phyloP scores from a whole-genome alignment of 2,113 vertebrate genomes.

The Pollimyrus isidori region DNA sequence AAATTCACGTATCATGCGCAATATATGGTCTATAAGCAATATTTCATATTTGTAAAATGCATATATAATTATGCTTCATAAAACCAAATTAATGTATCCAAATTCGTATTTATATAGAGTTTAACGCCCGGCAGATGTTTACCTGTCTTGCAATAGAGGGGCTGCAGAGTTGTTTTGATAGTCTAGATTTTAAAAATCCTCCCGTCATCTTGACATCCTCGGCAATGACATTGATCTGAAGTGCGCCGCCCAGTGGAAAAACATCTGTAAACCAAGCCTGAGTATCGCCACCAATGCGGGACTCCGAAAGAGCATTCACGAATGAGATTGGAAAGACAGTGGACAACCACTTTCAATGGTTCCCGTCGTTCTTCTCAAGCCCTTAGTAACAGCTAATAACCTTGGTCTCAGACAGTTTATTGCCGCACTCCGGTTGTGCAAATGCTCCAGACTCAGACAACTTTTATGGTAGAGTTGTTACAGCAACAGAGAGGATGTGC shows the following conservation, averaged over 20 bases:
- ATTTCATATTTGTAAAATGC: background rate
- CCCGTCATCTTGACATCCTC: constrained; percentile 54
- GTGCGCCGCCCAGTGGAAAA: constrained; percentile 85
- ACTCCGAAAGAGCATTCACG: constrained; percentile 38
- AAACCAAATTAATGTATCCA: background rate
- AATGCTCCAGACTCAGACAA: constrained; percentile 74
- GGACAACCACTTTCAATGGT: constrained; percentile 56
- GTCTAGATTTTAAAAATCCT: background rate
- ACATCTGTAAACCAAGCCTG: constrained; percentile 30
- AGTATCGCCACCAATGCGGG: constrained; percentile 33
- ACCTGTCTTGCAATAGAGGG: background rate
- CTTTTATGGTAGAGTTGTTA: constrained; percentile 90
- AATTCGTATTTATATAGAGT: background rate
- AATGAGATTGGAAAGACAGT: constrained; percentile 55
- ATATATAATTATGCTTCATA: background rate
- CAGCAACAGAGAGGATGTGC: constrained; percentile 82
- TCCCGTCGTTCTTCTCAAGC: constrained; percentile 61
- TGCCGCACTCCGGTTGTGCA: constrained; percentile 69
- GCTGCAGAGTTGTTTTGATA: background rate
- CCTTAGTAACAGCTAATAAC: constrained; percentile 77
- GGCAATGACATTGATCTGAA: constrained; percentile 99
- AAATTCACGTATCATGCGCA: background rate
- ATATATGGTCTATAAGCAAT: background rate
- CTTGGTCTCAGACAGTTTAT: constrained; percentile 79
- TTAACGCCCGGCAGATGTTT: constrained; percentile 20